These are phyloP conservation scores for Beroe forskalii DNA, from an alignment of 37 sponge, comb jelly and placozoan species.

Conservation along the genomic window DNA sequence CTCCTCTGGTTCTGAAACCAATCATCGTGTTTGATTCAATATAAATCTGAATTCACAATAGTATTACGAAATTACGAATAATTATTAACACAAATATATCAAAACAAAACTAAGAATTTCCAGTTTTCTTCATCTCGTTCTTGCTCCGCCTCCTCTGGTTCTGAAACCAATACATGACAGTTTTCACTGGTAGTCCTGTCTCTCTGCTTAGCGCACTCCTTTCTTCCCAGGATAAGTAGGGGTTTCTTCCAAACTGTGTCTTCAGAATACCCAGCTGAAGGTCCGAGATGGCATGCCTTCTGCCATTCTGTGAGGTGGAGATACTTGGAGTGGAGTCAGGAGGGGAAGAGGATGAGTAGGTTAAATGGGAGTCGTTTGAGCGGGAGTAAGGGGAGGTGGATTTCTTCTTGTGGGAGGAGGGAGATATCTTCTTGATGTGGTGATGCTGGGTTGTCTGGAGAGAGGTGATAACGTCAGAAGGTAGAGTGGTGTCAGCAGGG, in stretches of 20 bases:
- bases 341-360: not conserved
- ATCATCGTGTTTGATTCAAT: too few species aligned
- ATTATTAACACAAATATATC: not conserved
- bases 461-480: not conserved
- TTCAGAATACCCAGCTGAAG: not conserved
- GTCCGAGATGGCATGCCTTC: not conserved
- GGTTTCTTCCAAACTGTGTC: not conserved
- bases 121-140: not conserved
- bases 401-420: not conserved
- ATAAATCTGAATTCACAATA: too few species aligned
- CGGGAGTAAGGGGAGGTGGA: not conserved
- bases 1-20: too few species aligned
- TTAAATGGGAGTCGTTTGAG: not conserved
- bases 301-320: not conserved
- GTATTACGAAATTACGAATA: too few species aligned
- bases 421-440: constrained; percentile 2
- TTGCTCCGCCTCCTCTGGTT: constrained; percentile 35
- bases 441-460: too few species aligned
- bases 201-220: not conserved
- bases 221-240: not conserved
- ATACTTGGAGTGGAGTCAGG: not conserved
- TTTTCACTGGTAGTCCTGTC: constrained; percentile 58
- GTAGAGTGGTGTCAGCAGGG: not conserved
- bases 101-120: too few species aligned
- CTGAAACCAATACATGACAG: constrained; percentile 65